Conservation (phyloP, 1,140 invertebrate species). For the Aphaenogaster ashmeadi region DNA sequence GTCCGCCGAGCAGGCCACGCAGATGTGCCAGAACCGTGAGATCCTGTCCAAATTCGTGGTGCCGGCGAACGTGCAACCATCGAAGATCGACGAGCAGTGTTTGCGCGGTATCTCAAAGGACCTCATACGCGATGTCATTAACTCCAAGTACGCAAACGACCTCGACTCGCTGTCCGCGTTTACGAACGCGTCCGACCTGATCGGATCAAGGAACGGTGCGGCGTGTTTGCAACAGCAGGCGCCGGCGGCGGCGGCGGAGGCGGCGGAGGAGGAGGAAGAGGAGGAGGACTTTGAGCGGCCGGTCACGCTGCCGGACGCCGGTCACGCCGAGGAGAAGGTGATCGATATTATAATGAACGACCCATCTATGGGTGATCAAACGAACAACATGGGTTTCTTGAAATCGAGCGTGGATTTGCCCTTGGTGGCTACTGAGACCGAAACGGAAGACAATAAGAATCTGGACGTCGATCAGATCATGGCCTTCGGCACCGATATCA, state of each 20-base stretch:
- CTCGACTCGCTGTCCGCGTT: conserved; percentile 84
- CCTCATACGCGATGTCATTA: conserved; percentile 86
- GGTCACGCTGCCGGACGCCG: conserved; percentile 62
- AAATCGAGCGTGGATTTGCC: conserved; percentile 83
- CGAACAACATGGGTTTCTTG: conserved; percentile 89
- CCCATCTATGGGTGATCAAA: conserved; percentile 90
- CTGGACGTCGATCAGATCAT: conserved; percentile 82
- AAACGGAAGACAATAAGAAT: conserved; percentile 75
- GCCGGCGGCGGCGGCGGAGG: conserved; percentile 8
- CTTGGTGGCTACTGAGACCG: conserved; percentile 74
- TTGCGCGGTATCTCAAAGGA: conserved; percentile 85
- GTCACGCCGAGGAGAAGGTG: conserved; percentile 68
- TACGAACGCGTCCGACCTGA: conserved; percentile 80
- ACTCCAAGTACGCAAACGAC: conserved; percentile 84
- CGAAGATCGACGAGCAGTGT: conserved; percentile 85
- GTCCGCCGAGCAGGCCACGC: conserved; percentile 84
- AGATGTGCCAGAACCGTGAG: conserved; percentile 84
- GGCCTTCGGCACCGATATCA: conserved; percentile 76
- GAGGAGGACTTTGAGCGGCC: conserved; percentile 68
- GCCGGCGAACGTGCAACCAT: conserved; percentile 86
- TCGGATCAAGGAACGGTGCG: conserved; percentile 72
- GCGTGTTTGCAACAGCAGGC: conserved; percentile 44
- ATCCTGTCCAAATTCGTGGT: conserved; percentile 86
- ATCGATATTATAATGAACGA: conserved; percentile 86
- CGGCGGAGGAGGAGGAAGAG: neutral